phyloP scores from a whole-genome alignment of 2,888 invertebrate genomes.

The Polydrusus cervinus region DNA sequence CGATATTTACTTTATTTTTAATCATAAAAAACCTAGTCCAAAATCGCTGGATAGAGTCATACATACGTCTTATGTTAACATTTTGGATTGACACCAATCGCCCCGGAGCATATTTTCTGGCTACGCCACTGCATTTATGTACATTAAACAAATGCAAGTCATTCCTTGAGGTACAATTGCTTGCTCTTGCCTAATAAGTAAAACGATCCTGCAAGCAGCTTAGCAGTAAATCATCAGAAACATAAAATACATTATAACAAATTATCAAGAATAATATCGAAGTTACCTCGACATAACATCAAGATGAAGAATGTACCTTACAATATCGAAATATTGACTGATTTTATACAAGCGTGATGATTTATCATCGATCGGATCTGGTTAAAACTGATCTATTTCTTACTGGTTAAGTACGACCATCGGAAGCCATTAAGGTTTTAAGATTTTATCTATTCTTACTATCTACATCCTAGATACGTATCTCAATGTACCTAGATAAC shows the following conservation, averaged over 20 bases:
- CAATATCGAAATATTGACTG: conserved; percentile 13
- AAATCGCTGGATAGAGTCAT: no score
- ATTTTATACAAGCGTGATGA: conserved; percentile 6
- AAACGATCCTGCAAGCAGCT: no score
- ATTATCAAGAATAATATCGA: background rate
- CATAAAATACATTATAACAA: background rate
- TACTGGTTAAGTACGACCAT: background rate
- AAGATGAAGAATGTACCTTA: background rate
- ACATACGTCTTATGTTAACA: no score
- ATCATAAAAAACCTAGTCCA: no score
- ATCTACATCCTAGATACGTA: background rate
- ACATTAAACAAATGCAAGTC: no score
- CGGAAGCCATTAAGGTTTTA: conserved; percentile 9
- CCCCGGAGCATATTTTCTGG: no score
- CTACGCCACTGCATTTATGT: no score
- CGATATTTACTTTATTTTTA: no score
- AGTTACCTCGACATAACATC: background rate
- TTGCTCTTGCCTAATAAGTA: no score
- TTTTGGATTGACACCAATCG: no score
- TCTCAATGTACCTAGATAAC: background rate
- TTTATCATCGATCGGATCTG: conserved; percentile 4
- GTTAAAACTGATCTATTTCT: background rate
- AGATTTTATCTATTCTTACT: conserved; percentile 12
- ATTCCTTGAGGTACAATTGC: no score
- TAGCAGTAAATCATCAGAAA: background rate